Evolutionary conservation across 1,140 invertebrate species (phyloP).

Genomic region (Aphelinus certus): DNA sequence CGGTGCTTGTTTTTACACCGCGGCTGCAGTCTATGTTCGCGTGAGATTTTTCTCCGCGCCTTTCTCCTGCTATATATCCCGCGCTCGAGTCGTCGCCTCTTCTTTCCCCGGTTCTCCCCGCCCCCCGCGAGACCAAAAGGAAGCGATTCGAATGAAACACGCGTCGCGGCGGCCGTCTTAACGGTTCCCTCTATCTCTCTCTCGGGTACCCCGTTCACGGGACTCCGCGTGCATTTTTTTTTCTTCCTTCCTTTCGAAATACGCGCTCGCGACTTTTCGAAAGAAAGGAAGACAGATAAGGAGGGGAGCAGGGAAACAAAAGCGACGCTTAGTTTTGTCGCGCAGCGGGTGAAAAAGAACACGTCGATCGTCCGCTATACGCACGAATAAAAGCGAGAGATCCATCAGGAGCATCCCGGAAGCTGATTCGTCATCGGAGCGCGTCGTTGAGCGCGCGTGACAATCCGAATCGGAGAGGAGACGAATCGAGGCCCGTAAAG

Average conservation of each 20-base stretch:
- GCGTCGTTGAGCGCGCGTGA: no score
- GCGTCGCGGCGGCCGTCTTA: background rate
- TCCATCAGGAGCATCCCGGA: no score
- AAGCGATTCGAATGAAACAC: constrained; percentile 15
- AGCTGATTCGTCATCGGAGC: no score
- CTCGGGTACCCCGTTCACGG: background rate
- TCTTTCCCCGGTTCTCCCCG: background rate
- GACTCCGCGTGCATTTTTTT: background rate
- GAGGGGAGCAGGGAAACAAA: no score
- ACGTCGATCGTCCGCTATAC: no score
- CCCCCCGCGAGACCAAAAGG: background rate
- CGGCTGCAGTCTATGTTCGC: background rate
- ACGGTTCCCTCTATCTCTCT: background rate
- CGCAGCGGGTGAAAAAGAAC: no score
- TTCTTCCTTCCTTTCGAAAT: background rate
- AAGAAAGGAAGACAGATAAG: background rate
- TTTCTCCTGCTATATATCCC: background rate
- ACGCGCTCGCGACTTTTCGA: background rate
- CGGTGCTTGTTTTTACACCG: background rate
- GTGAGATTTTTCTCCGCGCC: background rate
- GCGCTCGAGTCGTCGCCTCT: background rate
- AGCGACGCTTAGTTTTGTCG: no score
- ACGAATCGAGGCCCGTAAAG: no score
- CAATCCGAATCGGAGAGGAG: no score
- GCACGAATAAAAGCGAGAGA: no score